Evolutionary conservation across 2,888 invertebrate species (phyloP).

Genomic region (Ethmia dodecea): DNA sequence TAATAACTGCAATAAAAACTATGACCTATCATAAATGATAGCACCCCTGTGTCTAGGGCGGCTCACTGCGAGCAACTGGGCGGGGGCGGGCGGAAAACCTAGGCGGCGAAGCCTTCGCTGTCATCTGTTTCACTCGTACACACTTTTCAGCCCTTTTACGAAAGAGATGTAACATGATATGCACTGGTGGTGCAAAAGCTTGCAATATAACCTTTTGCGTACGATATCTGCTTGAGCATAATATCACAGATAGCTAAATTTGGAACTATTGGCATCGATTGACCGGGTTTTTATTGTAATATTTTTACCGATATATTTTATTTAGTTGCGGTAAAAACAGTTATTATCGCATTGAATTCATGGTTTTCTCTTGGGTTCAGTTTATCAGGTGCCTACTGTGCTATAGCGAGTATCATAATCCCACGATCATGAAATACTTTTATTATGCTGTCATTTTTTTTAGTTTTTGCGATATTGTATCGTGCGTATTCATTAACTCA

Average conservation of each 20-base stretch:
- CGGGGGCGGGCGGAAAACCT: constrained; percentile 59
- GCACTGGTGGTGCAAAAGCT: constrained; percentile 44
- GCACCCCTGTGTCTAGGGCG: constrained; percentile 42
- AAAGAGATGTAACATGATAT: constrained; percentile 43
- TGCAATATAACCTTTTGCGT: constrained; percentile 35
- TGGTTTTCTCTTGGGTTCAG: no score
- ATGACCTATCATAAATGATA: neutral
- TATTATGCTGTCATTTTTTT: no score
- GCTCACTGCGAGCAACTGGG: constrained; percentile 58
- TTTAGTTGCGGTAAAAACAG: no score
- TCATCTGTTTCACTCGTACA: constrained; percentile 49
- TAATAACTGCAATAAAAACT: neutral
- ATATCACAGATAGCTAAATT: constrained; percentile 25
- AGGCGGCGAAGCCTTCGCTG: constrained; percentile 52
- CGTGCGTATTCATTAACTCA: no score
- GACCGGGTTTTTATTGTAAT: constrained; percentile 15
- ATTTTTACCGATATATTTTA: neutral
- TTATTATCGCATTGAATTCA: no score
- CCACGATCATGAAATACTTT: no score
- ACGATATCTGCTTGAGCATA: constrained; percentile 16
- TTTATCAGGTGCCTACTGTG: no score
- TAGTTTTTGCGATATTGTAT: no score
- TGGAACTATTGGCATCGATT: constrained; percentile 25
- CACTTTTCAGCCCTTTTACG: constrained; percentile 19
- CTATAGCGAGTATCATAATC: no score